phyloP scores from a whole-genome alignment of 2,113 vertebrate genomes.

The Oenanthe oenanthe region DNA sequence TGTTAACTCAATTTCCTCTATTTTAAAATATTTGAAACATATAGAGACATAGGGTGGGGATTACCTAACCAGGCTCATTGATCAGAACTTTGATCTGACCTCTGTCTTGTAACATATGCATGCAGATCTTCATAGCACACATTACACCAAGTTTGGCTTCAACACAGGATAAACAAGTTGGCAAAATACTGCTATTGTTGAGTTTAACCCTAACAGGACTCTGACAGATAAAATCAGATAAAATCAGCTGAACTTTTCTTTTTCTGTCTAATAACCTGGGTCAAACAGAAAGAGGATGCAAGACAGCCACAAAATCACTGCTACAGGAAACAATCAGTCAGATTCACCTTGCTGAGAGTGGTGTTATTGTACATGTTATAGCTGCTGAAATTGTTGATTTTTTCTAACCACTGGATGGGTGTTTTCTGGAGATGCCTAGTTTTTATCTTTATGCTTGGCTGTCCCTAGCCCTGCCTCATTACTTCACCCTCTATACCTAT shows the following conservation, averaged over 20 bases:
- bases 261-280: neutral
- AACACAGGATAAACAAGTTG: neutral
- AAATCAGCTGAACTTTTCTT: neutral
- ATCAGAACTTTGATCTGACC: neutral
- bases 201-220: neutral
- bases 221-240: neutral
- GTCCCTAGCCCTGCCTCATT: neutral
- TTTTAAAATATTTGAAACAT: neutral
- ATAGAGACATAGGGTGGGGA: neutral
- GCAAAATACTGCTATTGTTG: neutral
- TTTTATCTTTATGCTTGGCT: neutral
- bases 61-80: neutral
- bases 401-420: neutral
- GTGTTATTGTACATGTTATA: neutral
- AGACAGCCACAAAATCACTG: neutral
- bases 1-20: neutral
- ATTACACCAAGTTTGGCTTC: neutral
- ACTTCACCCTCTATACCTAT: neutral
- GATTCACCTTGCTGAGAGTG: rapidly evolving
- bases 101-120: neutral
- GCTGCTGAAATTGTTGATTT: neutral
- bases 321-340: neutral
- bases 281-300: neutral
- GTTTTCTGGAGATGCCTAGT: neutral
- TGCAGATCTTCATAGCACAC: neutral